These are phyloP conservation scores for Anodontia alba DNA, from an alignment of 2,888 invertebrate species.

Conservation along the genomic window DNA sequence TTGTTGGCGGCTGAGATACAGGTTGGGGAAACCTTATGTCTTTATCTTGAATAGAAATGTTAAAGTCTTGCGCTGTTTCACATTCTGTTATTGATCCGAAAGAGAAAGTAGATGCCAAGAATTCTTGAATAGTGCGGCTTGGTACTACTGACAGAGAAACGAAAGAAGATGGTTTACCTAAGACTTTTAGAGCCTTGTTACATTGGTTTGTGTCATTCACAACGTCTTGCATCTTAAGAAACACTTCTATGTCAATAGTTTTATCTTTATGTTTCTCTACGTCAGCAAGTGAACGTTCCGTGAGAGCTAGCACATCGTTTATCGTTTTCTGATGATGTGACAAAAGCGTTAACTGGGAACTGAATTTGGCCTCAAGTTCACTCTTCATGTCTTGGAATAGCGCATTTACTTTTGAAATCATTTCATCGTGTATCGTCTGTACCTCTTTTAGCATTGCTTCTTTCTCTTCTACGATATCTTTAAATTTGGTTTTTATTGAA, in stretches of 20 bases:
- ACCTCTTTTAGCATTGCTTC: neutral
- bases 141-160: neutral
- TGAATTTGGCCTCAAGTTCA: neutral
- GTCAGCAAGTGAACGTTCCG: neutral
- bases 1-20: too few species aligned
- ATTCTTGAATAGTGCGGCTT: neutral
- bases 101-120: neutral
- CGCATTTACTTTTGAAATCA: neutral
- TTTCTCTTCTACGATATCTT: neutral
- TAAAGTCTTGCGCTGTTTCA: neutral
- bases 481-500: neutral
- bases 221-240: neutral
- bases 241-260: neutral
- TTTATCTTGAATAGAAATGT: neutral
- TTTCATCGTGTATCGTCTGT: neutral
- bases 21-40: neutral
- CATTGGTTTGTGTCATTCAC: neutral
- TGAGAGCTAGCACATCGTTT: neutral
- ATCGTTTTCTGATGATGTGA: neutral
- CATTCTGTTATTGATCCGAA: neutral
- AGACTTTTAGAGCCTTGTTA: neutral
- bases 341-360: neutral
- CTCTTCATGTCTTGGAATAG: neutral
- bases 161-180: too few species aligned
- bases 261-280: neutral